A percentile compares a stretch with the other conserved stretches of the same genome.
These are phyloP conservation scores for Lepidonotus clava DNA, from an alignment of 2,888 invertebrate genomes.

Conservation along the genomic window DNA sequence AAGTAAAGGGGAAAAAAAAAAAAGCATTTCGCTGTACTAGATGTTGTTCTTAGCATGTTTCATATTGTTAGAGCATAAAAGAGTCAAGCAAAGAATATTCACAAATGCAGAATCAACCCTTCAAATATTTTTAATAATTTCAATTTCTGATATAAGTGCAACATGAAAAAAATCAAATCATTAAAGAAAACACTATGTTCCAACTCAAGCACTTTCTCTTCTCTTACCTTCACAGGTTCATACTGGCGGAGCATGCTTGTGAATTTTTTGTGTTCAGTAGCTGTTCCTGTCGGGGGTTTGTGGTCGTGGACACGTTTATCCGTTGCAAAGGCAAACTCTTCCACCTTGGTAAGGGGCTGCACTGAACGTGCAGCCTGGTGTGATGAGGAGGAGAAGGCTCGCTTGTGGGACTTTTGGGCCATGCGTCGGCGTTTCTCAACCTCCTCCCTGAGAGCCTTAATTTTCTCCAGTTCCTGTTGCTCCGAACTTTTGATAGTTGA, in stretches of 20 bases:
- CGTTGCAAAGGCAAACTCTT: constrained; percentile 74
- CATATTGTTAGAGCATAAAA: too few relatives aligned
- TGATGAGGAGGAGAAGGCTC: constrained; percentile 54
- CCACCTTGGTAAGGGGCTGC: constrained; percentile 66
- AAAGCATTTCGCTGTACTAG: too few relatives aligned
- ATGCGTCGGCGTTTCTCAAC: constrained; percentile 69
- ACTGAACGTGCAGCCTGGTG: constrained; percentile 56
- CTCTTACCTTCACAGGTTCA: constrained; percentile 1
- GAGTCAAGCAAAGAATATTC: too few relatives aligned
- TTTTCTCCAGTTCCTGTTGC: constrained; percentile 74
- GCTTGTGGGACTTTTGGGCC: constrained; percentile 71
- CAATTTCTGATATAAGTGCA: too few relatives aligned
- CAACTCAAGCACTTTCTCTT: too few relatives aligned
- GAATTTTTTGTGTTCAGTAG: constrained; percentile 67
- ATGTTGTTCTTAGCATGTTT: too few relatives aligned
- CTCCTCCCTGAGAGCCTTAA: constrained; percentile 69
- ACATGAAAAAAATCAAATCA: too few relatives aligned
- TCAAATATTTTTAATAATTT: too few relatives aligned
- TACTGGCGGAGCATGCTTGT: constrained; percentile 65
- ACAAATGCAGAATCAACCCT: too few relatives aligned
- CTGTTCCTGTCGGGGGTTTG: constrained; percentile 62
- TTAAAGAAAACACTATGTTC: too few relatives aligned
- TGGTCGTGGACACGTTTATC: constrained; percentile 72
- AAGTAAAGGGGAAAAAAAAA: too few relatives aligned
- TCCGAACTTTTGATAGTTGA: constrained; percentile 69